Base-by-base conservation (phyloP, 1,140 invertebrate species). In the Pseudomyrmex sp. region DNA sequence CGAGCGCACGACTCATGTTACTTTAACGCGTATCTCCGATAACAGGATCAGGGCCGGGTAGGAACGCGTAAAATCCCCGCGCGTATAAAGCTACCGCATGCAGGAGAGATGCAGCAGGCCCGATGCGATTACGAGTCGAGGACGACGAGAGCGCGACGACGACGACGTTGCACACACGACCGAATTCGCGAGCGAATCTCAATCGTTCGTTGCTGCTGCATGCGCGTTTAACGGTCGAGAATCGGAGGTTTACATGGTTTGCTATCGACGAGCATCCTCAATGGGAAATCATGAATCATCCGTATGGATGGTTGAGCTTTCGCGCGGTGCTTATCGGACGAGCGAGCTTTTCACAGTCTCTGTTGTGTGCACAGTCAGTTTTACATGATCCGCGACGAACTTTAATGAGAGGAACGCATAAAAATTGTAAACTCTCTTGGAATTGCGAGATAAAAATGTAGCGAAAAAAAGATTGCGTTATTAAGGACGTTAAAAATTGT, bases 61-160 rank as follows among this genome's bases (percentile, higher is more conserved):
- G 20, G 18, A 69, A 59, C 63, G 52, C 52, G 75, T 79, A 69
- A 79, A 69, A 69, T 79, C 50, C 63, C 0, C 3, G 26, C 10
- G 13, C 63, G 63, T 50, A 35, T 69, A 79, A 77, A 77, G 58
- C 35, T 44, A 18, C 20, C 9, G 52, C 52, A 69, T 13, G 9
- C 13, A 35, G 9, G 15, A 2, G 20, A 13, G 15, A 75, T 62
- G 35, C 20, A 50, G 15, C 50, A 52, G 54, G 18, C n/a, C 26
- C 48, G 61, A 77, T 56, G 15, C 35, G 75, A 79, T 79, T 69
- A 58, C 52, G 66, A 50, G 20, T 50, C 18, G 65, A 48, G 65
- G 44, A 59, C 20, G 23, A 26, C 20, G 54, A 59, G 35, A 35
- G 35, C 5, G 26, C 58, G 5, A 9, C 69, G 69, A 4, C 69